Conservation (phyloP, 2,113 vertebrate genomes). For the Uria lomvia region DNA sequence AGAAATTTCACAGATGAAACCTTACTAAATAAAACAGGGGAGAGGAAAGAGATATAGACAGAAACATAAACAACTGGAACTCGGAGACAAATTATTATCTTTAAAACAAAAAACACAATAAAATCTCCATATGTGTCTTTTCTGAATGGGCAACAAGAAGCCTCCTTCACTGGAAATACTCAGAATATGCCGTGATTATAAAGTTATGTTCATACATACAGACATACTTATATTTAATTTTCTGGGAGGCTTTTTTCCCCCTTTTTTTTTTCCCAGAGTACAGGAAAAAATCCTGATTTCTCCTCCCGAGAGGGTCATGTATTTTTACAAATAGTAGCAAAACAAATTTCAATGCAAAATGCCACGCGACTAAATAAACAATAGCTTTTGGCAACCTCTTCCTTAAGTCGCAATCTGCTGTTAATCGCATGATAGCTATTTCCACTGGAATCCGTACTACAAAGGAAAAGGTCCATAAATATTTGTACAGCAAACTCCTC, state of each 20-base stretch:
- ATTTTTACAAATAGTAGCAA: conserved; percentile 32
- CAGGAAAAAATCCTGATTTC: conserved; percentile 5
- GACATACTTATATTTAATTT: conserved; percentile 7
- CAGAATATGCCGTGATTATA: neutral
- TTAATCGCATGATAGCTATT: neutral
- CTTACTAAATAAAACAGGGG: conserved; percentile 70
- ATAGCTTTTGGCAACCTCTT: conserved; percentile 56
- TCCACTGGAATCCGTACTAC: conserved; percentile 34
- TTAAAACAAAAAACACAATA: conserved; percentile 47
- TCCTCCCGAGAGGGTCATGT: neutral
- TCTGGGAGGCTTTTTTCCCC: neutral
- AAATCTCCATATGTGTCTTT: neutral
- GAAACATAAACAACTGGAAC: conserved; percentile 64
- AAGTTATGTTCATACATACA: conserved; percentile 35
- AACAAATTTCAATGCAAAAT: conserved; percentile 49
- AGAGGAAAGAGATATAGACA: conserved; percentile 63
- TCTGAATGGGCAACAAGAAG: conserved; percentile 9
- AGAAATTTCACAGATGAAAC: conserved; percentile 69
- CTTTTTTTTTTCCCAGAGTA: neutral
- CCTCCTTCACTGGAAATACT: neutral
- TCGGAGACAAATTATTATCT: conserved; percentile 65
- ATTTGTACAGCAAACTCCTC: conserved; percentile 70
- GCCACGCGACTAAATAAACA: conserved; percentile 52
- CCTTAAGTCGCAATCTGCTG: conserved; percentile 23
- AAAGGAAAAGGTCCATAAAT: conserved; percentile 68